A percentile compares a stretch with the other conserved stretches of the same genome.
These are phyloP conservation scores for Passerina amoena DNA, from an alignment of 2,113 vertebrate species.

Conservation along the genomic window DNA sequence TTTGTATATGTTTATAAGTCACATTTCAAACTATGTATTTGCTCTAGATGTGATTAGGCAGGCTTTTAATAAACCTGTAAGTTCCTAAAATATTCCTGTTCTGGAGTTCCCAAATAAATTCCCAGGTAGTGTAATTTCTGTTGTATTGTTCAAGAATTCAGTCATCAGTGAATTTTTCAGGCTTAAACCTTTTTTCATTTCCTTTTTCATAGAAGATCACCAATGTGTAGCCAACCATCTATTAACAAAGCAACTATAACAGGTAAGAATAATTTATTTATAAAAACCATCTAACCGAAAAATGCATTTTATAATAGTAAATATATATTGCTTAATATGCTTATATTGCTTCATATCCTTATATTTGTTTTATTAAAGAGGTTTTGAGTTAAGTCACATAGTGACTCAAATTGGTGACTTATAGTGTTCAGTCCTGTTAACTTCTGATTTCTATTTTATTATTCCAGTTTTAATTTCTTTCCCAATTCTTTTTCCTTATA, in stretches of 20 bases:
- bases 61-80: not conserved
- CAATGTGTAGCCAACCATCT: constrained; percentile 96
- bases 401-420: not conserved
- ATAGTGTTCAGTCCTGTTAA: not conserved
- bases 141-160: not conserved
- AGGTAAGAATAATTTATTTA: constrained; percentile 76
- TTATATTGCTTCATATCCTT: not conserved
- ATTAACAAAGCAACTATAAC: constrained; percentile 96
- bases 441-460: not conserved
- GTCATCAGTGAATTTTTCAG: not conserved
- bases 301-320: not conserved
- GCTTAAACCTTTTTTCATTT: not conserved
- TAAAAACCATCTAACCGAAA: not conserved
- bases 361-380: not conserved
- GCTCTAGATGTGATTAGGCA: not conserved
- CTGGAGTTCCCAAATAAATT: not conserved
- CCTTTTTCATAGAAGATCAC: constrained; percentile 85
- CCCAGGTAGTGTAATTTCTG: not conserved
- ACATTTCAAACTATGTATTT: not conserved
- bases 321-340: not conserved
- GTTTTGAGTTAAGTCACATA: not conserved
- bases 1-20: not conserved
- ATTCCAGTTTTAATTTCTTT: not conserved
- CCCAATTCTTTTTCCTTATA: not conserved
- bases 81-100: not conserved